These are phyloP conservation scores for Zoanthus sociatus DNA, from an alignment of 92 coral and sea anemone genomes.

Conservation along the genomic window DNA sequence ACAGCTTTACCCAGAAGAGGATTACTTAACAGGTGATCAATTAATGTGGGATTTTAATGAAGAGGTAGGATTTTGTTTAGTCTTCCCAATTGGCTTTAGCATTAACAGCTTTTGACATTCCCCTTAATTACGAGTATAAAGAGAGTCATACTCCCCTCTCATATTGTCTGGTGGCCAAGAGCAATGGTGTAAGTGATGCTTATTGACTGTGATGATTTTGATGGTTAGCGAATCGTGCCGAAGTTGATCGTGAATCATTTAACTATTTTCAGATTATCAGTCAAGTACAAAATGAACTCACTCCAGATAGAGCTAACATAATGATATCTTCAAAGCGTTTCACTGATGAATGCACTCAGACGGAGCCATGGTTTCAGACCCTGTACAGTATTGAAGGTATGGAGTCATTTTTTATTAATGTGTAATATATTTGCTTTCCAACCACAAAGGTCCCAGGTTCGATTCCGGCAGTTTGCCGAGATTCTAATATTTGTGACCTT, in stretches of 20 bases:
- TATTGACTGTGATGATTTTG: not conserved
- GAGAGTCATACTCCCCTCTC: too few species aligned
- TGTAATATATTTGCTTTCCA: too few species aligned
- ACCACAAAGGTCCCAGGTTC: too few species aligned
- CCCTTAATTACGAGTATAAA: too few species aligned
- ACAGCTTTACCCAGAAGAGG: conserved; percentile 84
- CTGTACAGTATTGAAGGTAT: conserved; percentile 73
- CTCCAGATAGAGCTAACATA: conserved; percentile 84
- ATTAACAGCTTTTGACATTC: too few species aligned
- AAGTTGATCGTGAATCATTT: not conserved
- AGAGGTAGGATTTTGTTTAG: conserved; percentile 60
- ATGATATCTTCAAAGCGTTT: conserved; percentile 78
- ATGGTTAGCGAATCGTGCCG: not conserved
- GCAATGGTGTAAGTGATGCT: not conserved
- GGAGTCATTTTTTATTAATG: not conserved
- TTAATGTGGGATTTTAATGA: conserved; percentile 89
- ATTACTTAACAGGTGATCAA: conserved; percentile 83
- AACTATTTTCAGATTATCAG: conserved; percentile 65
- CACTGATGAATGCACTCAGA: conserved; percentile 80
- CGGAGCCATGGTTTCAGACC: conserved; percentile 90
- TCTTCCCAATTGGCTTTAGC: not conserved
- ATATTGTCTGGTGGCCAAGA: too few species aligned
- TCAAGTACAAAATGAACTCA: conserved; percentile 66
- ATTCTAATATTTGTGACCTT: too few species aligned
- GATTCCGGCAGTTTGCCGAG: too few species aligned